A percentile compares a stretch with the other conserved stretches of the same genome.
phyloP scores from a whole-genome alignment of 2,888 invertebrate species.

The Plutella xylostella region DNA sequence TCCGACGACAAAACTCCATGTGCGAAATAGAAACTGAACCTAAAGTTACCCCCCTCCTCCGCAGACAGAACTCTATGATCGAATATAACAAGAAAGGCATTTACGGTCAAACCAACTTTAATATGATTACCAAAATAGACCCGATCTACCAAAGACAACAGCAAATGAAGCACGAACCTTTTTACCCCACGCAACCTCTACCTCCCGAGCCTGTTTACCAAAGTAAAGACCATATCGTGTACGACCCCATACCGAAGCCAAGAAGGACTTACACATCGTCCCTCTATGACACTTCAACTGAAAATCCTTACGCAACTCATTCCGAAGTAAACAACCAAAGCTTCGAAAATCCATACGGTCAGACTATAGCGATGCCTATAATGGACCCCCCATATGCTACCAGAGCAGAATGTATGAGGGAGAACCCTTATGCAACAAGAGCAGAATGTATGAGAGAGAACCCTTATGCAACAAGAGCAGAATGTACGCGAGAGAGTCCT shows the following conservation, averaged over 20 bases:
- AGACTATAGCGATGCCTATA: conserved; percentile 49
- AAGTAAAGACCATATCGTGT: conserved; percentile 61
- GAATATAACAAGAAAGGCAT: conserved; percentile 62
- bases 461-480: conserved; percentile 10
- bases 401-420: conserved; percentile 7
- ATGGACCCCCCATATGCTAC: conserved; percentile 42
- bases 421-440: conserved; percentile 25
- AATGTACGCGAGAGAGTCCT: conserved; percentile 11
- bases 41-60: conserved; percentile 64
- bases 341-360: conserved; percentile 55
- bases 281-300: conserved; percentile 54
- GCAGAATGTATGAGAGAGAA: conserved; percentile 26
- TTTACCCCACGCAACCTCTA: conserved; percentile 61
- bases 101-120: conserved; percentile 60
- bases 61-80: conserved; percentile 66
- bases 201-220: conserved; percentile 66
- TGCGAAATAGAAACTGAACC: conserved; percentile 67
- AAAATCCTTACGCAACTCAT: conserved; percentile 51
- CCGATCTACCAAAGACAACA: conserved; percentile 68
- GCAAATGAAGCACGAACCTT: conserved; percentile 61
- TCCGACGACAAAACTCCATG: conserved; percentile 62
- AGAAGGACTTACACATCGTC: conserved; percentile 57
- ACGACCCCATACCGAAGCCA: conserved; percentile 64
- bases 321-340: conserved; percentile 56
- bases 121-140: conserved; percentile 69